These are phyloP conservation scores for Endotricha flammealis DNA, from an alignment of 2,888 invertebrate species.

Conservation along the genomic window DNA sequence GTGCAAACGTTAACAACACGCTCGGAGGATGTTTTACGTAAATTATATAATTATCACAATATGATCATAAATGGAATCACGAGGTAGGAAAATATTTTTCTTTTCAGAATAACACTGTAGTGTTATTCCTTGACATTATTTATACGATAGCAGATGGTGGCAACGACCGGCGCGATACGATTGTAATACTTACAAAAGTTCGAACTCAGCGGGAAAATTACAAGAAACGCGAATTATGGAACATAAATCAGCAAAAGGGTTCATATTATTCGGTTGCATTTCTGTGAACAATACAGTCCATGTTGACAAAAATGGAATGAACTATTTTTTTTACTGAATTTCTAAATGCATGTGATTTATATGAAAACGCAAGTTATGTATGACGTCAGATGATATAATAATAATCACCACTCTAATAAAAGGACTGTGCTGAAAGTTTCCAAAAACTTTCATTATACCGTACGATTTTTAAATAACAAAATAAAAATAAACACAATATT, in stretches of 20 bases:
- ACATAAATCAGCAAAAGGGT: constrained; percentile 38
- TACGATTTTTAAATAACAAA: too few species aligned
- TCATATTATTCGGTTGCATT: constrained; percentile 10
- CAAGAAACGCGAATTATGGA: constrained; percentile 24
- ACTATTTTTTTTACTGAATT: too few species aligned
- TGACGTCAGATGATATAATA: too few species aligned
- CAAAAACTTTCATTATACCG: too few species aligned
- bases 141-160: constrained; percentile 27
- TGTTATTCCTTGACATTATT: constrained; percentile 10
- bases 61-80: background rate
- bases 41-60: background rate
- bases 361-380: too few species aligned
- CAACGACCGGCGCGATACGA: constrained; percentile 23
- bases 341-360: too few species aligned
- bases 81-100: too few species aligned
- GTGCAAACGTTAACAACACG: background rate
- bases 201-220: constrained; percentile 20
- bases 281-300: constrained; percentile 2
- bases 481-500: too few species aligned
- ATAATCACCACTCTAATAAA: too few species aligned
- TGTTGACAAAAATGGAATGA: too few species aligned
- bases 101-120: too few species aligned
- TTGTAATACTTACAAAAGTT: constrained; percentile 25
- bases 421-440: too few species aligned
- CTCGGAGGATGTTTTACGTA: background rate